These are phyloP conservation scores for Tupaia chinensis DNA, from an alignment of 2,113 vertebrate genomes.

Conservation along the genomic window DNA sequence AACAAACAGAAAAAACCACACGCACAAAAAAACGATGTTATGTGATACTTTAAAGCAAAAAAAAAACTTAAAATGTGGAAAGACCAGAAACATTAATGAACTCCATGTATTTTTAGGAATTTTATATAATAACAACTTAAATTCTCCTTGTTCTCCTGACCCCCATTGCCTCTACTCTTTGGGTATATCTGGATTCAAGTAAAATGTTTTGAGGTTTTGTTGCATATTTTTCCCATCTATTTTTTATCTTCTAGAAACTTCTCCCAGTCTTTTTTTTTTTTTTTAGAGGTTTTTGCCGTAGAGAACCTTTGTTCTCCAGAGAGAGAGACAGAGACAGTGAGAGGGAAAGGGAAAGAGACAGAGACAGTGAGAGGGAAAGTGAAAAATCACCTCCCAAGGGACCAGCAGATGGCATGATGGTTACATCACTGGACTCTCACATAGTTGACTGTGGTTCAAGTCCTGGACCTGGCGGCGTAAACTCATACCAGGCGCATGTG, in stretches of 20 bases:
- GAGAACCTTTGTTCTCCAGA: no score
- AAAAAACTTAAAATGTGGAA: not conserved
- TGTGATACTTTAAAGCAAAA: not conserved
- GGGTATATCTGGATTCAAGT: not conserved
- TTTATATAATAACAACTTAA: not conserved
- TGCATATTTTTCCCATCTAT: conserved; percentile 52
- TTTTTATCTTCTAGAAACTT: conserved; percentile 52
- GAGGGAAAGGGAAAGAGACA: no score
- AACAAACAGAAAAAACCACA: no score
- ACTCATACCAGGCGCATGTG: no score
- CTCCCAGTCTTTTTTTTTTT: not conserved
- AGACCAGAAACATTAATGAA: not conserved
- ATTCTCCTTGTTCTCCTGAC: not conserved
- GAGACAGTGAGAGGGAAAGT: no score
- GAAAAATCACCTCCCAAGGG: no score
- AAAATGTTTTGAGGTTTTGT: conserved; percentile 27
- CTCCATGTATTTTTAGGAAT: not conserved
- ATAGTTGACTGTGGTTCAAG: no score
- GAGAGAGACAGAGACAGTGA: no score
- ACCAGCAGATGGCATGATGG: no score
- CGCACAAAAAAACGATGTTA: not conserved
- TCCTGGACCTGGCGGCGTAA: no score
- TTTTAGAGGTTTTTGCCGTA: no score
- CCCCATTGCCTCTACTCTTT: not conserved
- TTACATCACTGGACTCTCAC: no score